phyloP scores from a whole-genome alignment of 2,113 vertebrate species.

The Macroglossus sobrinus region DNA sequence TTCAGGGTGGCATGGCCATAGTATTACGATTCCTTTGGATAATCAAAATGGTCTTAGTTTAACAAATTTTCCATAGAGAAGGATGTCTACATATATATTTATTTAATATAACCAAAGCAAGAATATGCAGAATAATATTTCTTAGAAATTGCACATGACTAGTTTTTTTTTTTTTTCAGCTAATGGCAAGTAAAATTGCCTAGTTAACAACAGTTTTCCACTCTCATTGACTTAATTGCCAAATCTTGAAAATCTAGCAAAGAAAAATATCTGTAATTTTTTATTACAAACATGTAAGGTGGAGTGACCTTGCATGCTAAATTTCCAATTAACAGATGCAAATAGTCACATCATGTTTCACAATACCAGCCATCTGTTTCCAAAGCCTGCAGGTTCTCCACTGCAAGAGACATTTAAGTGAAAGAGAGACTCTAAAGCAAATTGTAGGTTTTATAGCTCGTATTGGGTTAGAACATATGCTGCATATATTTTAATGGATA shows the following conservation, averaged over 20 bases:
- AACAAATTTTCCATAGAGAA: neutral
- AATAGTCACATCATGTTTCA: slow-evolving; percentile 16
- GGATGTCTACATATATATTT: neutral
- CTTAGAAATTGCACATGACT: neutral
- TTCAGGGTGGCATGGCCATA: no score
- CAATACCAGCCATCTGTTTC: neutral
- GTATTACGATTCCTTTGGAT: neutral
- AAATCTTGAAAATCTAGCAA: slow-evolving; percentile 17
- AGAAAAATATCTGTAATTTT: slow-evolving; percentile 44
- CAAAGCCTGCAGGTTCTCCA: neutral
- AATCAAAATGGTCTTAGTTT: neutral
- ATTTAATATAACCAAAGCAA: neutral
- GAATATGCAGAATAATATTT: neutral
- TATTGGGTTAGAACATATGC: neutral
- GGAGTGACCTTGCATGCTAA: neutral
- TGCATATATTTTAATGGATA: neutral
- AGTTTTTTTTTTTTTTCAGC: neutral
- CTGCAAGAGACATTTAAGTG: neutral
- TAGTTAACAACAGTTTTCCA: neutral
- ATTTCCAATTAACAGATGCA: slow-evolving; percentile 45
- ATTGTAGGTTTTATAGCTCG: neutral
- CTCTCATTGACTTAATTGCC: neutral
- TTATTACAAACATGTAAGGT: slow-evolving; percentile 20
- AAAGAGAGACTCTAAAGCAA: neutral
- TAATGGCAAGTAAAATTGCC: neutral